phyloP scores from a whole-genome alignment of 2,888 invertebrate genomes.

The Scrobipalpa costella region DNA sequence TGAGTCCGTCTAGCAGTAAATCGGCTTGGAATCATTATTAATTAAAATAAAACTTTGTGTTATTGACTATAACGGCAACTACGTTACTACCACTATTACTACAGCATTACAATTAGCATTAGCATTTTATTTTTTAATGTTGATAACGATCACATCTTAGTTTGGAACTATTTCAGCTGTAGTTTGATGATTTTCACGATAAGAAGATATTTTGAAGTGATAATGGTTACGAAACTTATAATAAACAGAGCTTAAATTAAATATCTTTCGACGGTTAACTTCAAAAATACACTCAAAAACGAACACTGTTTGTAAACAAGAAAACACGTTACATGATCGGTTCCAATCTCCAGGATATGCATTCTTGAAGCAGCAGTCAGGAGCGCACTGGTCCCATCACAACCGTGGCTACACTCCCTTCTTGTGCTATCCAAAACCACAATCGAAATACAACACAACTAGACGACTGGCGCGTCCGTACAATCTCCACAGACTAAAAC shows the following conservation, averaged over 20 bases:
- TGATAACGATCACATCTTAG: too few relatives aligned
- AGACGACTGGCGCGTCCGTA: slow-evolving; percentile 61
- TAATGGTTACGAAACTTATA: background rate
- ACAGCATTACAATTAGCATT: too few relatives aligned
- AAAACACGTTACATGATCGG: slow-evolving; percentile 70
- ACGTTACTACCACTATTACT: too few relatives aligned
- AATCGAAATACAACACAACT: background rate
- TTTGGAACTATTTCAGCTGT: background rate
- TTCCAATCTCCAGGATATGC: slow-evolving; percentile 78
- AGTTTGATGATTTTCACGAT: background rate
- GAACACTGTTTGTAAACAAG: slow-evolving; percentile 48
- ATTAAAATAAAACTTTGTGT: too few relatives aligned
- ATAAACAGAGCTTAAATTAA: background rate
- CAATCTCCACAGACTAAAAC: slow-evolving; percentile 64
- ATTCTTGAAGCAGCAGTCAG: slow-evolving; percentile 58
- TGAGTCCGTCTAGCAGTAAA: too few relatives aligned
- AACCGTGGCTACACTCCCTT: slow-evolving; percentile 38
- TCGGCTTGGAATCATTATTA: too few relatives aligned
- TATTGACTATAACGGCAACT: too few relatives aligned
- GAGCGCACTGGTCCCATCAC: slow-evolving; percentile 55
- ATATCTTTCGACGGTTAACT: background rate
- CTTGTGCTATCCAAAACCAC: slow-evolving; percentile 35
- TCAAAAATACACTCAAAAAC: slow-evolving; percentile 31
- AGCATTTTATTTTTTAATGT: too few relatives aligned
- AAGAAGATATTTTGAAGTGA: background rate